phyloP scores from a whole-genome alignment of 2,113 vertebrate genomes.

The Gymnobelideus leadbeateri region DNA sequence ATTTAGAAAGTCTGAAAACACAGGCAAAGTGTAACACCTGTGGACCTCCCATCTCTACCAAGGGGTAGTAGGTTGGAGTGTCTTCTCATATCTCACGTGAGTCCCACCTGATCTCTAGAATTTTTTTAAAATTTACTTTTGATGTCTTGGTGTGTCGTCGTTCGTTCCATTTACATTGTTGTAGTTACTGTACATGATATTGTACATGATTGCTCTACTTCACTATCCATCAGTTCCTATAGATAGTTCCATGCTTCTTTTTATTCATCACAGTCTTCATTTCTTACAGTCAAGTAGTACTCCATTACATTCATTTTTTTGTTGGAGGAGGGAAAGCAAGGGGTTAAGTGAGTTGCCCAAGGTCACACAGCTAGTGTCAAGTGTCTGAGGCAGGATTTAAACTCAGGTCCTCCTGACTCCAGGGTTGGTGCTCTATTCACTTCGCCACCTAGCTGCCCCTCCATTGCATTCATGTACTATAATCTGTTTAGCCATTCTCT shows the following conservation, averaged over 20 bases:
- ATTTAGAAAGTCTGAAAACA: neutral
- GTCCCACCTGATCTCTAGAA: neutral
- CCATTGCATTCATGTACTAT: neutral
- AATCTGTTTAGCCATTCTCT: neutral
- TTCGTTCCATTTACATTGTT: neutral
- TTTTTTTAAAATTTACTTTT: neutral
- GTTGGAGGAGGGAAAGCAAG: too few relatives aligned
- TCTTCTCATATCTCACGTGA: neutral
- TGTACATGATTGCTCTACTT: neutral
- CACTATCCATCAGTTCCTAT: neutral
- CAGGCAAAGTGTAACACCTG: neutral
- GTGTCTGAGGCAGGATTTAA: too few relatives aligned
- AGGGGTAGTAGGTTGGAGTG: neutral
- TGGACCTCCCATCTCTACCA: neutral
- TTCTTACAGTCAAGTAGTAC: neutral
- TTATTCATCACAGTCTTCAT: neutral
- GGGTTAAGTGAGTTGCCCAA: too few relatives aligned
- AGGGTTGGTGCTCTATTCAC: too few relatives aligned
- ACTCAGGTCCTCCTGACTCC: too few relatives aligned
- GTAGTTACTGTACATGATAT: neutral
- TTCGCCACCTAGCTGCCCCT: neutral
- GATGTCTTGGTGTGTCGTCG: neutral
- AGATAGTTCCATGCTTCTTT: neutral
- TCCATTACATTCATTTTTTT: neutral
- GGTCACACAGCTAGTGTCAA: too few relatives aligned